Base-by-base conservation (phyloP, 2,888 invertebrate genomes). In the Leucophora obtusa region DNA sequence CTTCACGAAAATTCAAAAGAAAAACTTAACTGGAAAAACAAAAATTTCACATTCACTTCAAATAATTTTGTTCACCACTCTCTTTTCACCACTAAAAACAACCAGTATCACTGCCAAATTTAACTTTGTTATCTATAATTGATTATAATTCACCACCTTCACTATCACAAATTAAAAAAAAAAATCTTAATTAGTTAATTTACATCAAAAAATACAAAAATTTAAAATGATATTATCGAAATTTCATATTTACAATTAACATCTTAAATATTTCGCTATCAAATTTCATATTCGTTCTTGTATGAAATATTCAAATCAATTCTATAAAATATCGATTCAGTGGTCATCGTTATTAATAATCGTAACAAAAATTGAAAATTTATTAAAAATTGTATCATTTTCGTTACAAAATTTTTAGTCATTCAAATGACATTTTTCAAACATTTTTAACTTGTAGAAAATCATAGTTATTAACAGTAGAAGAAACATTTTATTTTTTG, bases 251-350 rank as follows among this genome's bases (percentile, higher is more conserved):
- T 65, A 53, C 24, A 65, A 69, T 47, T 58, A 70, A 73, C 79
- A 79, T 79, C 28, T 28, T 28, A 59, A 50, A 47, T 66, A 73
- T 66, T 59, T 74, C 70, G 62, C 28, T 73, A 58, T 75, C 72
- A 70, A 80, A 79, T 79, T 75, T 77, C 81, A 83, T 84, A 81
- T 11, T 74, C 82, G 82, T 84, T 63, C 59, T 76, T 77, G 63
- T 75, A 73, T 53, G 35, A 73, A 76, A 82, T 79, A 69, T 63
- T 73, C 28, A 65, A 73, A 82, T 43, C 82, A 60, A 74, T 68
- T 75, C 76, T 86, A 89, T 89, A 89, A 90, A 90, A 89, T 89
- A 89, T 90, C 89, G 89, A 90, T 90, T 89, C 87, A 89, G 88
- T 89, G 87, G 87, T 88, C 89, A 89, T 89, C 89, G 89, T 87